These are phyloP conservation scores for Rhinoraja longicauda DNA, from an alignment of 2,797 vertebrate species.

Conservation along the genomic window DNA sequence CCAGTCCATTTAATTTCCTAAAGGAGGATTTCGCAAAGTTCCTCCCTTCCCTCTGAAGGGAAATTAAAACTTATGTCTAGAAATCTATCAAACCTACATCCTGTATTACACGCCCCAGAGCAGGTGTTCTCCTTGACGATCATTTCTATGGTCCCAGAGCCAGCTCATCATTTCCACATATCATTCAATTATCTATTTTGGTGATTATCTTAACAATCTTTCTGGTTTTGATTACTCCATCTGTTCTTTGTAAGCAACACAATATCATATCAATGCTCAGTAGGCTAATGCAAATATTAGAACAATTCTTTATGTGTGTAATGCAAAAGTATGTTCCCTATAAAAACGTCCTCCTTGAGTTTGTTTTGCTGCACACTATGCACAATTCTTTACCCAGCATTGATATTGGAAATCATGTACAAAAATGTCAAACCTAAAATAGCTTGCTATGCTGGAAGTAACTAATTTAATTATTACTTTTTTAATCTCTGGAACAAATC, in stretches of 20 bases:
- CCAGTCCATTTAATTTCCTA: background rate
- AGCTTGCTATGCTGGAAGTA: background rate
- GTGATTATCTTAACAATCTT: background rate
- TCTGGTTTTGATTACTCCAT: background rate
- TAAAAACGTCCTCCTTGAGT: too few species aligned
- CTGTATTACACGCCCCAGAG: slow-evolving; percentile 19
- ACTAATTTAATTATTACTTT: background rate
- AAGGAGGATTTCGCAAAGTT: slow-evolving; percentile 6
- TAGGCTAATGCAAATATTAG: too few species aligned
- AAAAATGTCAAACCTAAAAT: background rate
- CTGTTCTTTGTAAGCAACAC: background rate
- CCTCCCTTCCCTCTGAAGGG: slow-evolving; percentile 1
- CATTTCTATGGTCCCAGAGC: slow-evolving; percentile 5
- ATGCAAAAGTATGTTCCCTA: background rate
- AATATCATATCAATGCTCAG: background rate
- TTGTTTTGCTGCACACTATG: background rate
- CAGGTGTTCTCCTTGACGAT: slow-evolving; percentile 24
- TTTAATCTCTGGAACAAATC: background rate
- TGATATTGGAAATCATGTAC: background rate
- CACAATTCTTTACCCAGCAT: background rate
- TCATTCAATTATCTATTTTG: background rate
- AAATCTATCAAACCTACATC: slow-evolving; percentile 14
- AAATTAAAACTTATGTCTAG: background rate
- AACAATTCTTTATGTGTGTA: background rate
- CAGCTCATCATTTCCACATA: background rate